Evolutionary conservation across 2,888 invertebrate genomes (phyloP).

Genomic region (Lepidochrysops patricia): DNA sequence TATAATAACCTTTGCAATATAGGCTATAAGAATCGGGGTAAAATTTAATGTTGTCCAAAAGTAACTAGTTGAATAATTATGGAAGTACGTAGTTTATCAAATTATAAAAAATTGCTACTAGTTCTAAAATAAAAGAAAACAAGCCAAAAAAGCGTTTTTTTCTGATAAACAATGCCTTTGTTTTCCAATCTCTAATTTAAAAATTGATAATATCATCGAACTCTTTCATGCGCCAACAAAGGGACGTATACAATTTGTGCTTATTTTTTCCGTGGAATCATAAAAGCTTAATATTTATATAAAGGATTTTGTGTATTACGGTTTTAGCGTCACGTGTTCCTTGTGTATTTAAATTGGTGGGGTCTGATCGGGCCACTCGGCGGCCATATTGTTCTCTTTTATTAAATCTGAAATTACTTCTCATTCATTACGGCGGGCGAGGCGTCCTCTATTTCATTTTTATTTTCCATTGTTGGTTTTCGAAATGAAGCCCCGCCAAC

Average conservation of each 20-base stretch:
- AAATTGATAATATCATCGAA: no score
- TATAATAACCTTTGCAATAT: no score
- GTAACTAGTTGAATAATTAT: no score
- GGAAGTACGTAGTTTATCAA: no score
- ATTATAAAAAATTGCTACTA: no score
- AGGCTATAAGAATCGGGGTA: no score
- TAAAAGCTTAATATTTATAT: slow-evolving; percentile 1
- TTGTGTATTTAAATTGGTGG: slow-evolving; percentile 56
- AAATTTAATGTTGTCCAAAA: no score
- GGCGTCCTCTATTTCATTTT: slow-evolving; percentile 58
- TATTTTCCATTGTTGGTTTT: slow-evolving; percentile 70
- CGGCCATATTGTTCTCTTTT: slow-evolving; percentile 67
- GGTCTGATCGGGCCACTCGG: slow-evolving; percentile 61
- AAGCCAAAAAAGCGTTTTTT: not conserved
- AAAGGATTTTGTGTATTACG: slow-evolving; percentile 4
- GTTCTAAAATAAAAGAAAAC: not conserved
- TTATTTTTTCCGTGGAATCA: not conserved
- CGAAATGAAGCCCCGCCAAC: slow-evolving; percentile 65
- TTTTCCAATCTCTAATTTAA: not conserved
- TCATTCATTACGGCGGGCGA: slow-evolving; percentile 66
- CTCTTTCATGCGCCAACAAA: not conserved
- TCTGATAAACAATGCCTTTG: not conserved
- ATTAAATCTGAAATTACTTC: slow-evolving; percentile 68
- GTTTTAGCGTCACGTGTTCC: slow-evolving; percentile 39
- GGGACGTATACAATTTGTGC: not conserved